A percentile compares a stretch with the other conserved stretches of the same genome.
Evolutionary conservation across 2,888 invertebrate species (phyloP).

Genomic region (Chesias legatella): DNA sequence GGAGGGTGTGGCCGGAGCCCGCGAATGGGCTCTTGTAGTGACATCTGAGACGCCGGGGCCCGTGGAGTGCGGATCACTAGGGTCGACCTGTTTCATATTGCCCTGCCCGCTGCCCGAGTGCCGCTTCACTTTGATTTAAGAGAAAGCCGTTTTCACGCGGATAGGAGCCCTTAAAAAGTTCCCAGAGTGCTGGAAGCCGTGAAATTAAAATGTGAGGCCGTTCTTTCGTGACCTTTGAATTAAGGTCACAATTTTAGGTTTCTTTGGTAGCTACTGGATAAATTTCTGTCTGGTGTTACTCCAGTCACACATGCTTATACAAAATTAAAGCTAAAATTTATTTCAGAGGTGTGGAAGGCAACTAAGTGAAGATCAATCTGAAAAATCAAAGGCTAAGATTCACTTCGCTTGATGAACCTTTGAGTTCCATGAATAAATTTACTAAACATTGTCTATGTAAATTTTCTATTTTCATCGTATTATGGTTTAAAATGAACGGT

Average conservation of each 20-base stretch:
- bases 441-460: background rate
- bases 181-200: conserved; percentile 41
- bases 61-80: conserved; percentile 70
- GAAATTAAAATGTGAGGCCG: conserved; percentile 35
- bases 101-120: conserved; percentile 68
- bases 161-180: conserved; percentile 51
- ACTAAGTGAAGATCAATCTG: conserved; percentile 1
- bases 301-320: background rate
- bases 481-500: background rate
- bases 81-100: conserved; percentile 77
- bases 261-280: conserved; percentile 13
- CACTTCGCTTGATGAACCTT: background rate
- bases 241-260: conserved; percentile 24
- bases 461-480: background rate
- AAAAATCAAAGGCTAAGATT: conserved; percentile 2
- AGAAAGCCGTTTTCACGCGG: conserved; percentile 67
- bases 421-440: background rate
- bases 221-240: conserved; percentile 27
- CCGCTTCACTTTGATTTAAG: conserved; percentile 77
- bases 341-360: background rate
- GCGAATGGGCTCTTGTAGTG: conserved; percentile 76
- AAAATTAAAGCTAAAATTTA: conserved; percentile 6
- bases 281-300: conserved; percentile 10
- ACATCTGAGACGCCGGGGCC: conserved; percentile 77
- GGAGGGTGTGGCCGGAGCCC: conserved; percentile 75